phyloP scores from a whole-genome alignment of 2,113 vertebrate genomes.

The Sula dactylatra region DNA sequence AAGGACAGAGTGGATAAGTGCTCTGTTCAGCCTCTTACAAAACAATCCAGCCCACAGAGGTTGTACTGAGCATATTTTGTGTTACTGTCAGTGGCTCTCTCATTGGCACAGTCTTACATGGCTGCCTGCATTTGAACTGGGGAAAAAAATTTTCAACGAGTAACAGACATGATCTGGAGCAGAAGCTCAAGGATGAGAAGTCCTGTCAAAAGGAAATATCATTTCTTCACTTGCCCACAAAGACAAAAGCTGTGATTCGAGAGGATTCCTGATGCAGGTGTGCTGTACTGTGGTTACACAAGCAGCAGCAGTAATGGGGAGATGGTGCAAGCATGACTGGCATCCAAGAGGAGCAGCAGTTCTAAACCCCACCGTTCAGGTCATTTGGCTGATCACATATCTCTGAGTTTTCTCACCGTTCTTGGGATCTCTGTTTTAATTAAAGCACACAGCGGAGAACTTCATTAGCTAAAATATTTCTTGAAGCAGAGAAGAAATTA shows the following conservation, averaged over 20 bases:
- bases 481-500: background rate
- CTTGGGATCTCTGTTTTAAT: background rate
- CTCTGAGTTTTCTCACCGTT: background rate
- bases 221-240: background rate
- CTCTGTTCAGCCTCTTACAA: background rate
- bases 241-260: background rate
- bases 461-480: background rate
- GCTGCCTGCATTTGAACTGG: background rate
- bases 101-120: background rate
- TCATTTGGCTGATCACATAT: background rate
- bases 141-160: background rate
- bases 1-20: background rate
- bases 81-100: background rate
- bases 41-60: background rate
- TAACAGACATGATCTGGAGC: background rate
- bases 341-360: background rate
- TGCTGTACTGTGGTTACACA: background rate
- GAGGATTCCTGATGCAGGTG: background rate
- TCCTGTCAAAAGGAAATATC: background rate
- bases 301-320: background rate
- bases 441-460: background rate
- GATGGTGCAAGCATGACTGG: fast-evolving
- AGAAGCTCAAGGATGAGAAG: background rate
- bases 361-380: background rate
- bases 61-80: background rate